Base-by-base conservation (phyloP, 2,888 invertebrate genomes). In the Apodemia duryi region DNA sequence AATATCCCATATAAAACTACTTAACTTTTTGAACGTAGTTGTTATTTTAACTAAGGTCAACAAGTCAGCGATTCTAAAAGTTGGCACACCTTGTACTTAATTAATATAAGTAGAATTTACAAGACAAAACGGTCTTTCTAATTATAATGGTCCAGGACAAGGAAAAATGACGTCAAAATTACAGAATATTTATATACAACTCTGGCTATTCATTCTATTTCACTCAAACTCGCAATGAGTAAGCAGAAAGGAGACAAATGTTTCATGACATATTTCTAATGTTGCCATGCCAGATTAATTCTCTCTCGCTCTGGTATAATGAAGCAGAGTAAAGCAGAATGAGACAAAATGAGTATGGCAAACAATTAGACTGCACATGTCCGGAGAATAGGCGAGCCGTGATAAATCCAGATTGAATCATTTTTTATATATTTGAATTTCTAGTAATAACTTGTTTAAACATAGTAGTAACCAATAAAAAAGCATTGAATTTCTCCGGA, bases 1-100 rank as follows among this genome's bases (percentile, higher is more conserved):
- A 49, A 65, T 61, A 32, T 61, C 49, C 43, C 35, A 43, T 61
- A 61, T 13, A 29, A 61, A 61, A 62, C 28, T 64, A 61, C 61
- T 28, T 57, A 57, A 51, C 51, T 51, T 51, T 51, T 51, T 51
- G 51, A 51, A 51, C 51, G 21, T 21, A 21, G 51, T 51, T 51
- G 7, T n/a, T 21, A 51, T 0, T 51, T 51, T 51, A n/a, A 51
- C 51, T 51, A n/a, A n/a, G 49, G n/a, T 51, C 49, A 51, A 51
- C 21, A 51, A 51, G 51, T 51, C 21, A 21, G 51, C 21, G 51
- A 51, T 51, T 51, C 51, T 21, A 51, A 49, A 49, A 51, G n/a
- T 51, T 51, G 51, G 51, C 51, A 51, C 51, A 51, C 21, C 21
- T 46, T 6, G n/a, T 21, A 51, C 51, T 51, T 51, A 51, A 21